These are phyloP conservation scores for Brenthis ino DNA, from an alignment of 2,888 invertebrate species.

Conservation along the genomic window DNA sequence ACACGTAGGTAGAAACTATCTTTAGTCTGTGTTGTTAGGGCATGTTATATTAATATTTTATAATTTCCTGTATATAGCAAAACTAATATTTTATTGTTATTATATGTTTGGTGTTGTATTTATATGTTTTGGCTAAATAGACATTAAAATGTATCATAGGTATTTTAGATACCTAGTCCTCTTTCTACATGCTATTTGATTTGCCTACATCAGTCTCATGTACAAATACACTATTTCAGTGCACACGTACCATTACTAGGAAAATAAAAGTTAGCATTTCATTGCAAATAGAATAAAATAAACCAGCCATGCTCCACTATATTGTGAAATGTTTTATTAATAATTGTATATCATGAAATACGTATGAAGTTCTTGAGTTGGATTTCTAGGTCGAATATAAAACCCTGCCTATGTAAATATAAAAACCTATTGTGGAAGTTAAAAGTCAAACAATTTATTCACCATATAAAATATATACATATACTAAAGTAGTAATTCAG, in stretches of 20 bases:
- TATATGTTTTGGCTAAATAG: not conserved
- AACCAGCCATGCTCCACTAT: not conserved
- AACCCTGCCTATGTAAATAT: too few species aligned
- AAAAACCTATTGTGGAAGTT: not conserved
- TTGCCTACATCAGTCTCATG: not conserved
- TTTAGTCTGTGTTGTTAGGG: too few species aligned
- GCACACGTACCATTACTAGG: conserved; percentile 6
- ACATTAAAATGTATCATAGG: not conserved
- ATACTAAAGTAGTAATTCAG: too few species aligned
- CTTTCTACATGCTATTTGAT: not conserved
- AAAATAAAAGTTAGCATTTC: conserved; percentile 13
- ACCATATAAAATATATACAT: too few species aligned
- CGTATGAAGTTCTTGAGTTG: not conserved
- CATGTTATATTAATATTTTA: too few species aligned
- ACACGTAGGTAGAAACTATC: too few species aligned
- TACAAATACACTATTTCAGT: not conserved
- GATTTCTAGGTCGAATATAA: not conserved
- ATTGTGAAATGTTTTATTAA: conserved; percentile 4
- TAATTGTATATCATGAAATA: not conserved
- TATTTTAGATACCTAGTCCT: conserved; percentile 1
- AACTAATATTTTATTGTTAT: too few species aligned
- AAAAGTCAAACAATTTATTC: too few species aligned
- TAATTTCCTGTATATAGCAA: too few species aligned
- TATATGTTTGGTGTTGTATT: too few species aligned
- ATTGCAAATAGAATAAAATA: conserved; percentile 14